These are phyloP conservation scores for Rhodinocichla rosea DNA, from an alignment of 2,113 vertebrate genomes.

Conservation along the genomic window DNA sequence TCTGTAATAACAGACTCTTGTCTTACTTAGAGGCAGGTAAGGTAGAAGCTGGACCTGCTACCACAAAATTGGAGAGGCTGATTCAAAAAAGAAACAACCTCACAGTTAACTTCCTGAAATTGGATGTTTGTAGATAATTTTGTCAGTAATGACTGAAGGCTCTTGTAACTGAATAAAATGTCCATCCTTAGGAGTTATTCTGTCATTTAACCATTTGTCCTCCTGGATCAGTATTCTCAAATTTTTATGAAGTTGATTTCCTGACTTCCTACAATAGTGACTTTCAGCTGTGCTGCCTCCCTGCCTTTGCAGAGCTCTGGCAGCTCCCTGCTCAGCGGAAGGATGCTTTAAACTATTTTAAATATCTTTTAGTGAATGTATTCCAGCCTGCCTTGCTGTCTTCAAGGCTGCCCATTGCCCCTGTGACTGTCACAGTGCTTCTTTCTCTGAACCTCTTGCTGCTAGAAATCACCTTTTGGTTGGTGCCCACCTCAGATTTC, in stretches of 20 bases:
- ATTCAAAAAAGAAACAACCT: not conserved
- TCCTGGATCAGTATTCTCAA: not conserved
- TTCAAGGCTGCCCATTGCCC: not conserved
- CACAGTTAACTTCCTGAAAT: not conserved
- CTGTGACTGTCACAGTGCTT: rapidly evolving
- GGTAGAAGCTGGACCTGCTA: not conserved
- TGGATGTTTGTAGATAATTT: not conserved
- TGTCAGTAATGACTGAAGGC: not conserved
- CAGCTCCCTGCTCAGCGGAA: not conserved
- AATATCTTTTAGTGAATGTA: not conserved
- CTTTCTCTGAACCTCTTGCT: not conserved
- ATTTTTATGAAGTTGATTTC: not conserved
- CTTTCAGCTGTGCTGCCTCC: not conserved
- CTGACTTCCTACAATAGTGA: not conserved
- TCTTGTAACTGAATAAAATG: not conserved
- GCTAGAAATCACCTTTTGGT: not conserved
- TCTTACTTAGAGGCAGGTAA: not conserved
- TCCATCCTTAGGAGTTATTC: not conserved
- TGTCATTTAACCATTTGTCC: not conserved
- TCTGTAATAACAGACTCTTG: not conserved
- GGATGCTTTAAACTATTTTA: not conserved
- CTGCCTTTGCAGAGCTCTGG: not conserved
- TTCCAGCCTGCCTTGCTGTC: not conserved
- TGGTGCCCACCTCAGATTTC: not conserved
- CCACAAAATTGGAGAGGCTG: not conserved